phyloP scores from a whole-genome alignment of 1,140 invertebrate genomes.

The Ridgeia piscesae region DNA sequence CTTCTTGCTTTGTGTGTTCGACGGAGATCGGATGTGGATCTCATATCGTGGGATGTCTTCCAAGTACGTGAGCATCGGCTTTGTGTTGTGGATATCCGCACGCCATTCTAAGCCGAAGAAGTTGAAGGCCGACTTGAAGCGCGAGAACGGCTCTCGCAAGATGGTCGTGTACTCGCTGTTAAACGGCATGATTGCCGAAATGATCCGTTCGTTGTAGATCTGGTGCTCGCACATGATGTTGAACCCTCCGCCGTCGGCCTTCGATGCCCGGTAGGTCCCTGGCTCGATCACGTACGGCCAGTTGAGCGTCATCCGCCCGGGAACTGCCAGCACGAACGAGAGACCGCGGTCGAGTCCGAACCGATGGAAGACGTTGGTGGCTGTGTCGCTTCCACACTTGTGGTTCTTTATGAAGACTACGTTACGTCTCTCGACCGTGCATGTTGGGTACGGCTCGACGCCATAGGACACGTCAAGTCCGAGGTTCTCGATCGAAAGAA shows the following conservation, averaged over 20 bases:
- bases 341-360: constrained; percentile 25
- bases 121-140: constrained; percentile 32
- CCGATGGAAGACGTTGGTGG: constrained; percentile 15
- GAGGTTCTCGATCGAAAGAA: neutral
- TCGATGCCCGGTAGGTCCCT: constrained; percentile 25
- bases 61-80: neutral
- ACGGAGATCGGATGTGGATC: neutral
- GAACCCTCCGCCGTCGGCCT: constrained; percentile 2
- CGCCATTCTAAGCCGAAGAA: constrained; percentile 8
- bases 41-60: neutral
- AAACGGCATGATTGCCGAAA: constrained; percentile 25
- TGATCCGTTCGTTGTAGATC: constrained; percentile 19
- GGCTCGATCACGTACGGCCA: constrained; percentile 43
- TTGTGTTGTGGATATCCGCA: neutral
- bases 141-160: constrained; percentile 32
- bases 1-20: neutral
- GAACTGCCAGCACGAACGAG: constrained; percentile 22
- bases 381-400: constrained; percentile 27
- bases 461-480: neutral
- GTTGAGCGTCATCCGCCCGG: constrained; percentile 37
- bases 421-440: constrained; percentile 2
- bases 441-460: neutral
- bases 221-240: constrained; percentile 30
- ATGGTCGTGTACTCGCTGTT: constrained; percentile 29
- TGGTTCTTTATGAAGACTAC: constrained; percentile 28